phyloP scores from a whole-genome alignment of 92 coral and sea anemone species.

The Parazoanthus darwini region DNA sequence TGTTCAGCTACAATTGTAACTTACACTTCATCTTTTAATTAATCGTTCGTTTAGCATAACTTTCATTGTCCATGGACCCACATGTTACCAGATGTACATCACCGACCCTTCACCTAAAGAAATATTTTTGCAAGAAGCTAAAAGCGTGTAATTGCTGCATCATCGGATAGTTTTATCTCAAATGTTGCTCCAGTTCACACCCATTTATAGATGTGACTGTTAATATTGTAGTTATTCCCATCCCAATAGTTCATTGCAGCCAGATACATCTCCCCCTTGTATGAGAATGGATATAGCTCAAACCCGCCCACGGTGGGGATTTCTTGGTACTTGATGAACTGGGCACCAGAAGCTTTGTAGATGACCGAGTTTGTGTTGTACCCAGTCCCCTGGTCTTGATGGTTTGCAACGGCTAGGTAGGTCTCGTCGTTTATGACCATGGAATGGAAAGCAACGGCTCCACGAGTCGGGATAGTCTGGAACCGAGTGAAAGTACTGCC shows the following conservation, averaged over 20 bases:
- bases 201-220: constrained; percentile 42
- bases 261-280: constrained; percentile 50
- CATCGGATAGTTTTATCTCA: not conserved
- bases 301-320: constrained; percentile 41
- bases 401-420: constrained; percentile 40
- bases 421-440: constrained; percentile 52
- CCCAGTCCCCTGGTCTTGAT: not conserved
- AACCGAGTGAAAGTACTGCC: constrained; percentile 41
- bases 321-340: constrained; percentile 51
- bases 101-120: too few species aligned
- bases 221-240: constrained; percentile 18
- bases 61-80: too few species aligned
- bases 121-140: not conserved
- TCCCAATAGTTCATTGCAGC: constrained; percentile 35
- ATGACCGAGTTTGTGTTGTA: constrained; percentile 38
- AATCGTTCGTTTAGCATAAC: too few species aligned
- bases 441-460: constrained; percentile 41
- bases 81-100: too few species aligned
- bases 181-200: constrained; percentile 1
- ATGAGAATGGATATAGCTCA: constrained; percentile 54
- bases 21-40: too few species aligned
- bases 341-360: constrained; percentile 58
- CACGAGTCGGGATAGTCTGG: constrained; percentile 51
- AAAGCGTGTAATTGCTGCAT: too few species aligned
- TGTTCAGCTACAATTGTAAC: too few species aligned